These are phyloP conservation scores for Spodoptera picta DNA, from an alignment of 2,888 invertebrate species.

Conservation along the genomic window DNA sequence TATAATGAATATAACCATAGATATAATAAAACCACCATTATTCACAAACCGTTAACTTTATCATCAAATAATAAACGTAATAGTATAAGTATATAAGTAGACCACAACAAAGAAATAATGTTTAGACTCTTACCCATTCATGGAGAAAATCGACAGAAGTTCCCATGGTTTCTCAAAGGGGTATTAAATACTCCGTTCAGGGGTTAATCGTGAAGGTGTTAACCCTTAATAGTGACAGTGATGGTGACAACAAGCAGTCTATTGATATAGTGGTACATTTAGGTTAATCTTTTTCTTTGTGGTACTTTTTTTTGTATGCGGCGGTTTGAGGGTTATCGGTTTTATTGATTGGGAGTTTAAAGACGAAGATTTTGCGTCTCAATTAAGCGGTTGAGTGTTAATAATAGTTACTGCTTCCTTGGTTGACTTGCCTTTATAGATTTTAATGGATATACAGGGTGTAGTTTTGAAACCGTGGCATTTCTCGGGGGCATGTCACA, in stretches of 20 bases:
- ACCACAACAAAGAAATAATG: conserved; percentile 76
- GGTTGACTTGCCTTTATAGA: no score
- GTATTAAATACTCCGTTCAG: conserved; percentile 65
- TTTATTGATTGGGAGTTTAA: conserved; percentile 5
- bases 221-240: conserved; percentile 67
- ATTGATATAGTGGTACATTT: conserved; percentile 68
- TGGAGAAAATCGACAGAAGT: conserved; percentile 78
- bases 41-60: conserved; percentile 61
- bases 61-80: conserved; percentile 60
- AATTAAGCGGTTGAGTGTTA: conserved; percentile 42
- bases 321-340: conserved; percentile 38
- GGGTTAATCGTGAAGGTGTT: conserved; percentile 76
- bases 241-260: conserved; percentile 70
- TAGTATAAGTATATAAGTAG: conserved; percentile 36
- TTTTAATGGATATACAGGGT: no score
- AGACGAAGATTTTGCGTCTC: conserved; percentile 3
- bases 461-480: no score
- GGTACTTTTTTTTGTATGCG: conserved; percentile 27
- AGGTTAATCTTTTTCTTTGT: conserved; percentile 52
- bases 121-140: conserved; percentile 78
- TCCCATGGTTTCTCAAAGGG: conserved; percentile 74
- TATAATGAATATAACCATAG: conserved; percentile 20
- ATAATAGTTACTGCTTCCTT: conserved; percentile 9
- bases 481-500: no score
- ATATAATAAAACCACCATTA: conserved; percentile 54